phyloP scores from a whole-genome alignment of 2,888 invertebrate species.

The Muschampia plurimacula region DNA sequence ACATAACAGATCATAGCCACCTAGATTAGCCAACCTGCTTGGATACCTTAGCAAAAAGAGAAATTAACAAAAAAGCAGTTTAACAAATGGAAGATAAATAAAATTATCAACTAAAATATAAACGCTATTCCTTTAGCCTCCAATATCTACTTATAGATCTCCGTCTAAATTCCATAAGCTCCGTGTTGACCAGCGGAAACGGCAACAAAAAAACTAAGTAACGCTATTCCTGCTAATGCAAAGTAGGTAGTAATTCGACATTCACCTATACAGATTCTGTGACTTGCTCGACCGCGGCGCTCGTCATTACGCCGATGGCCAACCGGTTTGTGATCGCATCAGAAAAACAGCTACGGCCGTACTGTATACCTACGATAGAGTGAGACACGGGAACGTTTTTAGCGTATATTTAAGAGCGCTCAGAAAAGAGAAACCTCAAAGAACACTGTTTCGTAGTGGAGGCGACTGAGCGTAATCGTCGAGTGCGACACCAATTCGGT shows the following conservation, averaged over 20 bases:
- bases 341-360: constrained; percentile 79
- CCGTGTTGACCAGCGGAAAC: constrained; percentile 26
- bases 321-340: constrained; percentile 84
- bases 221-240: constrained; percentile 66
- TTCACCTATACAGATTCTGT: constrained; percentile 67
- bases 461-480: constrained; percentile 66
- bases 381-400: constrained; percentile 20
- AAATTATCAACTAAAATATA: not conserved
- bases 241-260: constrained; percentile 72
- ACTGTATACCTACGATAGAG: constrained; percentile 17
- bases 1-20: no score
- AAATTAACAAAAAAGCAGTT: not conserved
- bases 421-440: constrained; percentile 32
- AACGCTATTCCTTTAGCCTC: not conserved
- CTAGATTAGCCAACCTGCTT: no score
- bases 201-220: constrained; percentile 40
- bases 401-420: constrained; percentile 21
- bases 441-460: constrained; percentile 57
- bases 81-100: constrained; percentile 1
- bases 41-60: not conserved
- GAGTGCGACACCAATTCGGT: constrained; percentile 74
- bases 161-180: constrained; percentile 39
- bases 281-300: constrained; percentile 47
- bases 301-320: constrained; percentile 78
- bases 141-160: constrained; percentile 35